Base-by-base conservation (phyloP, 2,888 invertebrate species). In the Megalurothrips usitatus region DNA sequence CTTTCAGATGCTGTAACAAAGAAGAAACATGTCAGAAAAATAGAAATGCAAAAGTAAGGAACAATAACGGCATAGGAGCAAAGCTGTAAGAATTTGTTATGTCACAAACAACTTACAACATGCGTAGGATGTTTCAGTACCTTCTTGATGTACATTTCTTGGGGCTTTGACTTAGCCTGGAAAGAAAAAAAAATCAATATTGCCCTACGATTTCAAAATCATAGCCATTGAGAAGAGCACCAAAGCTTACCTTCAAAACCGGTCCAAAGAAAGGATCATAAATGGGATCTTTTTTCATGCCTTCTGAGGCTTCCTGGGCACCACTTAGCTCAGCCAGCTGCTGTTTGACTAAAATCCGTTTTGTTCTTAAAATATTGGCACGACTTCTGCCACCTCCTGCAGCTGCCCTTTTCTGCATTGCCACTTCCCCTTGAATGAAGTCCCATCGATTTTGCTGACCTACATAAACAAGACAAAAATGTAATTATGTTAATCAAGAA, bases 361-460 rank as follows among this genome's bases (percentile, higher is more conserved):
- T 75, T 8, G 68, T 75, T n/a, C 68, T 23, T 75, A 75, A 26
- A 26, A 26, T 26, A 23, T 75, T 75, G 10, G 68, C 68, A 12
- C 68, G 9, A 78, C 80, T 82, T 79, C 84, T 84, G 75, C 85
- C 86, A 17, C 83, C 83, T 9, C 84, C 82, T 17, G 83, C 83
- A 49, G 81, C 85, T 63, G 87, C 86, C 84, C 87, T 82, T 85
- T 84, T 89, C 87, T 86, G 91, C 90, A 87, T 91, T 86, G 85
- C 91, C 85, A 89, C 89, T 86, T 93, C 93, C 82, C 95, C 96
- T 84, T 95, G 94, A 86, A 97, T 94, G 89, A 96, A 97, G 87
- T 96, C 95, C 96, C 96, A 97, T 82, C 96, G 91, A 85, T 87
- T 82, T 82, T 85, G 83, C 87, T 87, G n/a, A 87, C 87, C 19